Conservation (phyloP, 2,797 vertebrate genomes). For the Onychomys arenicola region DNA sequence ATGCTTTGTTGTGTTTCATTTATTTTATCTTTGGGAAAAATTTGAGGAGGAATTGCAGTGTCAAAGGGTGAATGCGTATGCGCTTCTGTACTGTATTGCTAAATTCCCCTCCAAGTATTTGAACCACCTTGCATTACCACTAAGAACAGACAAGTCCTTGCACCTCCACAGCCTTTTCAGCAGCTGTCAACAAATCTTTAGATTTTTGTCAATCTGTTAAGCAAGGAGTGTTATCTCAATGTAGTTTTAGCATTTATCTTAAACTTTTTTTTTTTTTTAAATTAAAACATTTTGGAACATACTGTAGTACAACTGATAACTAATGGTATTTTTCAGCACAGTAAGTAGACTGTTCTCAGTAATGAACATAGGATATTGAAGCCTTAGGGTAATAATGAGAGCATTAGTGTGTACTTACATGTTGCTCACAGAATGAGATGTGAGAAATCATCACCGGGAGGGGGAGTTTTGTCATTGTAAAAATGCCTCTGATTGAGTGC, state of each 20-base stretch:
- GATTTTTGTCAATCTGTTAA: neutral
- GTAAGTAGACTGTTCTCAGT: neutral
- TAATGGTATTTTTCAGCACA: neutral
- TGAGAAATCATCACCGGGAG: neutral
- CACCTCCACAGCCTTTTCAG: no score
- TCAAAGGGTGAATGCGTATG: neutral
- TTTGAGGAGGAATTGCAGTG: neutral
- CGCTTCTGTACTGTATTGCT: neutral
- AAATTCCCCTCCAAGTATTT: neutral
- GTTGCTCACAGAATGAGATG: neutral
- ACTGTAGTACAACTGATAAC: neutral
- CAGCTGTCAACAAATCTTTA: neutral
- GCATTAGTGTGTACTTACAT: neutral
- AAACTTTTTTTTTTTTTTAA: neutral
- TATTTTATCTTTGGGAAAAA: neutral
- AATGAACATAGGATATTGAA: neutral
- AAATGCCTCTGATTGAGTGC: neutral
- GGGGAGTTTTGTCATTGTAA: neutral
- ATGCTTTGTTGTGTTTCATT: neutral
- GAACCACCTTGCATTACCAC: neutral
- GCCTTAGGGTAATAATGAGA: neutral
- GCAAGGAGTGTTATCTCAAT: neutral
- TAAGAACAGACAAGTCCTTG: neutral
- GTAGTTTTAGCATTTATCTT: neutral
- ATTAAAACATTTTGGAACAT: slow-evolving; percentile 4